These are phyloP conservation scores for Sula dactylatra DNA, from an alignment of 2,113 vertebrate genomes.

Conservation along the genomic window DNA sequence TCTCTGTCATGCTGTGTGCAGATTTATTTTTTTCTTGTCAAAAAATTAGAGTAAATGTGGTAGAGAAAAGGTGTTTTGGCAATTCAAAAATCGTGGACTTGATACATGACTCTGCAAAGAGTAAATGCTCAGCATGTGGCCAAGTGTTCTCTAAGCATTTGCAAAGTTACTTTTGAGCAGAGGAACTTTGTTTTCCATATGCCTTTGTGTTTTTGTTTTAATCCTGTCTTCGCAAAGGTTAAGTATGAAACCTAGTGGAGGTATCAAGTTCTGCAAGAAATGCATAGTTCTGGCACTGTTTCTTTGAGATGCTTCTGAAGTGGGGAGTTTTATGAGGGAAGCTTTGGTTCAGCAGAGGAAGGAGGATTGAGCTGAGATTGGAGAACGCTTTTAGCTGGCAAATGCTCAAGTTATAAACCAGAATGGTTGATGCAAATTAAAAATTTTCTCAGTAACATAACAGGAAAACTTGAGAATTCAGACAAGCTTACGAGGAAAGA, in stretches of 20 bases:
- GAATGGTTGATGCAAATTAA: not conserved
- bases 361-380: not conserved
- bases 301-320: not conserved
- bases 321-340: not conserved
- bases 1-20: not conserved
- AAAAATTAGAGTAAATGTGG: not conserved
- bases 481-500: not conserved
- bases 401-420: not conserved
- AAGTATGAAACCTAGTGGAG: not conserved
- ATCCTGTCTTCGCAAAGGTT: not conserved
- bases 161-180: not conserved
- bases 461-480: not conserved
- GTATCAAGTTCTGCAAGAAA: not conserved
- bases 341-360: not conserved
- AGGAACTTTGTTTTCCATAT: not conserved
- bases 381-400: not conserved
- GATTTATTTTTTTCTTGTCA: not conserved
- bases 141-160: not conserved
- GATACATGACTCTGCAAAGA: not conserved
- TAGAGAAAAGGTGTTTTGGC: not conserved
- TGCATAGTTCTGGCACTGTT: not conserved
- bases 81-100: not conserved
- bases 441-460: not conserved
- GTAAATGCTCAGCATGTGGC: not conserved
- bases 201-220: not conserved